Conservation (phyloP, 2,888 invertebrate species). For the Onchidella celtica region DNA sequence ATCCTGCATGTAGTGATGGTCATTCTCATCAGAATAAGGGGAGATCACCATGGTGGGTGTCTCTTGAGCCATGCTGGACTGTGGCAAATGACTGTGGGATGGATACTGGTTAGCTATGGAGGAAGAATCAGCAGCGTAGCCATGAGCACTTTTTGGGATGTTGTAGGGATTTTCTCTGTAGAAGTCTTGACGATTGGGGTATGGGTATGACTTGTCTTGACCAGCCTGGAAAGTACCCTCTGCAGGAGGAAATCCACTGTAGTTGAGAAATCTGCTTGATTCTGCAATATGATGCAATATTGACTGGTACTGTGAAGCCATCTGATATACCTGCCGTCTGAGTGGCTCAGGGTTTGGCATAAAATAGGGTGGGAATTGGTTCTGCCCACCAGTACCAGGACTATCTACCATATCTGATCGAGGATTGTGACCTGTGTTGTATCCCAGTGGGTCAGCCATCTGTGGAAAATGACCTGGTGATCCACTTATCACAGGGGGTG, state of each 20-base stretch:
- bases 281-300: constrained; percentile 36
- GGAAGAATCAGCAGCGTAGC: neutral
- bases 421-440: neutral
- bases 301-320: constrained; percentile 41
- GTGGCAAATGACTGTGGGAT: neutral
- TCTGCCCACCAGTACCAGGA: neutral
- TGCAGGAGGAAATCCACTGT: neutral
- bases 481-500: neutral
- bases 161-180: neutral
- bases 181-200: constrained; percentile 15
- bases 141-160: neutral
- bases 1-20: neutral
- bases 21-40: constrained; percentile 35
- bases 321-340: constrained; percentile 26
- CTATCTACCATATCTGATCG: neutral
- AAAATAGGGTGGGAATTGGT: constrained; percentile 22
- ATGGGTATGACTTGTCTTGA: neutral
- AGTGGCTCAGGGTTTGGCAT: constrained; percentile 30
- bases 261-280: constrained; percentile 36
- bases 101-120: neutral
- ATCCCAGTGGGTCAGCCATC: neutral
- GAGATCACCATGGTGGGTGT: neutral
- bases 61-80: neutral
- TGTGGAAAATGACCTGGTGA: constrained; percentile 4
- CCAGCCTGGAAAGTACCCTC: neutral